Conservation (phyloP, 2,888 invertebrate species). For the Ganaspis brasiliensis region DNA sequence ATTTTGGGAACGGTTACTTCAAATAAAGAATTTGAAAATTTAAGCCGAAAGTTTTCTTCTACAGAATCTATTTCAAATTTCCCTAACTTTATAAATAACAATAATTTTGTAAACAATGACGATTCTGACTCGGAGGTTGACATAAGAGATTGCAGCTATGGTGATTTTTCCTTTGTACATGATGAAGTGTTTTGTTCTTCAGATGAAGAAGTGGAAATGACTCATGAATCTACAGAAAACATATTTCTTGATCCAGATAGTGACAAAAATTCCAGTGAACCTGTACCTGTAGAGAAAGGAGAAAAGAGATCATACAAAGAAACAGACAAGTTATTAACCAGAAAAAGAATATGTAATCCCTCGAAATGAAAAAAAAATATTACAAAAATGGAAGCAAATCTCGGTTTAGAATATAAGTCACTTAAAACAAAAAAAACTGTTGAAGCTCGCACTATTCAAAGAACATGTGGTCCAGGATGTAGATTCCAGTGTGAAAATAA, state of each 20-base stretch:
- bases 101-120: neutral
- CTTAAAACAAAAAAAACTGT: neutral
- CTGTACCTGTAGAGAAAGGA: neutral
- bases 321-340: neutral
- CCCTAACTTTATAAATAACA: neutral
- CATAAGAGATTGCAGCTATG: neutral
- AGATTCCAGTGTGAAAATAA: slow-evolving; percentile 4
- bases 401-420: neutral
- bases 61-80: too few relatives aligned
- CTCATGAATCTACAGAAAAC: neutral
- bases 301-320: neutral
- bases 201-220: neutral
- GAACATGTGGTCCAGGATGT: slow-evolving; percentile 2
- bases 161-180: neutral
- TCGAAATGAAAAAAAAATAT: neutral
- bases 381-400: neutral
- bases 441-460: neutral
- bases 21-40: neutral
- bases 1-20: neutral
- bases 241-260: neutral
- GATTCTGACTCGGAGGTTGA: neutral
- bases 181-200: neutral
- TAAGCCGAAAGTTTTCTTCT: neutral
- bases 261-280: neutral
- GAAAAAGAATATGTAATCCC: neutral